Conservation (phyloP, 2,113 vertebrate genomes). For the Vanacampus margaritifer region DNA sequence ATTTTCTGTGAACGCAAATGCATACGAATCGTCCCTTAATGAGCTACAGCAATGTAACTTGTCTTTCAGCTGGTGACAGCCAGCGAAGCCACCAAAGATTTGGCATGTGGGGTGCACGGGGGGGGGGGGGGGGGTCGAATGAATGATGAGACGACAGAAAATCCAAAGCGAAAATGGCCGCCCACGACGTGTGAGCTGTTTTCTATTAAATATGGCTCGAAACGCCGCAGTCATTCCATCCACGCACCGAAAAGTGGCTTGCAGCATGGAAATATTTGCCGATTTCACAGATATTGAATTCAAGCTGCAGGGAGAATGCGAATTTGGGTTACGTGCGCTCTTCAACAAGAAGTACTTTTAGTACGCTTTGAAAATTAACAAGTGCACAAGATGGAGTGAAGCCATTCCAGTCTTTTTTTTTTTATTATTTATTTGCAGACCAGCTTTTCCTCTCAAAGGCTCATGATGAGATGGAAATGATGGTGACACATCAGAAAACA, state of each 20-base stretch:
- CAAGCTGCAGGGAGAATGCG: neutral
- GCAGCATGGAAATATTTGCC: neutral
- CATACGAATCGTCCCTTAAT: neutral
- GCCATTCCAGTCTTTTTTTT: neutral
- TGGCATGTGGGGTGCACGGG: too few species aligned
- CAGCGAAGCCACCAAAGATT: neutral
- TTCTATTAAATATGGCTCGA: constrained; percentile 3
- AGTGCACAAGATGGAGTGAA: neutral
- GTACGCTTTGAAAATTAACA: constrained; percentile 14
- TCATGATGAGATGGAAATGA: constrained; percentile 28
- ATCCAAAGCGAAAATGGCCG: neutral
- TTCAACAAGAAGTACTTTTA: constrained; percentile 10
- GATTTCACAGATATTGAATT: neutral
- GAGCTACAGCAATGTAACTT: neutral
- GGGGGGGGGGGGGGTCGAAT: neutral
- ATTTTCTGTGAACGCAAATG: too few species aligned
- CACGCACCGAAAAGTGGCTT: constrained; percentile 1
- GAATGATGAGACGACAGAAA: constrained; percentile 5
- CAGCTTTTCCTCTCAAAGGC: neutral
- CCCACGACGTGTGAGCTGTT: constrained; percentile 13
- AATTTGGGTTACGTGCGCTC: neutral
- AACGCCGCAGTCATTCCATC: neutral
- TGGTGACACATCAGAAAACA: constrained; percentile 4
- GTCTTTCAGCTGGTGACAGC: neutral
- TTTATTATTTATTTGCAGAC: neutral